A percentile compares a stretch with the other conserved stretches of the same genome.
Evolutionary conservation across 2,797 vertebrate genomes (phyloP).

Genomic region (Neosalanx taihuensis): DNA sequence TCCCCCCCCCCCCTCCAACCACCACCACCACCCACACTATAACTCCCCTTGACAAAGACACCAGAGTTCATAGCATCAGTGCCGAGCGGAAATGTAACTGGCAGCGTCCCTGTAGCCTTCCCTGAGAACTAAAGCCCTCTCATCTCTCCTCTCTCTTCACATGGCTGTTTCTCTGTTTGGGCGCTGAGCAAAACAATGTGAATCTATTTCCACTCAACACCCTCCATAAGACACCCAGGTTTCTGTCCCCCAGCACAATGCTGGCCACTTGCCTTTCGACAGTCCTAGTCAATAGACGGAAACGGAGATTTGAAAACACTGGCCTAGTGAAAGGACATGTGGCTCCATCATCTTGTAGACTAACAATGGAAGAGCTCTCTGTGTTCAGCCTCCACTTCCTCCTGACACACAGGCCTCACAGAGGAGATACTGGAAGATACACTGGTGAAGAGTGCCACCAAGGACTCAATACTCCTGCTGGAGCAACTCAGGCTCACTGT

Average conservation of each 20-base stretch:
- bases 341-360: conserved; percentile 60
- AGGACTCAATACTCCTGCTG: neutral
- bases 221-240: conserved; percentile 44
- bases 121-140: conserved; percentile 6
- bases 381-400: conserved; percentile 67
- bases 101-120: conserved; percentile 43
- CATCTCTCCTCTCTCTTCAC: conserved; percentile 20
- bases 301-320: conserved; percentile 68
- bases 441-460: conserved; percentile 39
- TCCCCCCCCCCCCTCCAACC: conserved; percentile 16
- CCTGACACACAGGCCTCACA: conserved; percentile 53
- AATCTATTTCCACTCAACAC: conserved; percentile 47
- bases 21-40: conserved; percentile 17
- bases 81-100: conserved; percentile 22
- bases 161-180: neutral
- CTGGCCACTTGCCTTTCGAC: conserved; percentile 61
- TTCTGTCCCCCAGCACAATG: conserved; percentile 62
- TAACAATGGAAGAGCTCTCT: conserved; percentile 67
- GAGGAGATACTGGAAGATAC: conserved; percentile 50
- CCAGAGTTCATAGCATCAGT: conserved; percentile 28
- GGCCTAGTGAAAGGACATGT: conserved; percentile 63
- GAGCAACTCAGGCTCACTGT: too few relatives aligned
- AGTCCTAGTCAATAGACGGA: conserved; percentile 66
- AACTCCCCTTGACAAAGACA: neutral
- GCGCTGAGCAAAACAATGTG: conserved; percentile 43